Evolutionary conservation across 2,113 vertebrate genomes (phyloP).

Genomic region (Lutjanus erythropterus): DNA sequence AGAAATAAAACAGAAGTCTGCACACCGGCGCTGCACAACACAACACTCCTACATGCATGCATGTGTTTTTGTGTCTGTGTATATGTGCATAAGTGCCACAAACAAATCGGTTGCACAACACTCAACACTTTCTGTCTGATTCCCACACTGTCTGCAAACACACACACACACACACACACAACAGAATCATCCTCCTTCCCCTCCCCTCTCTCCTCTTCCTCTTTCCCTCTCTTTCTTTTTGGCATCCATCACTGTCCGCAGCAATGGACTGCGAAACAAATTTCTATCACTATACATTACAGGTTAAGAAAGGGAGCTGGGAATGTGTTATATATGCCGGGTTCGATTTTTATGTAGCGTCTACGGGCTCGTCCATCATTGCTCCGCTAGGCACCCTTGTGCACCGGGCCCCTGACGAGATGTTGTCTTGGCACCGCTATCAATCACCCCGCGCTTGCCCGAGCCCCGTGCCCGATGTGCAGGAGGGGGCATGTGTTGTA

Average conservation of each 20-base stretch:
- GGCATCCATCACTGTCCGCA: slow-evolving; percentile 79
- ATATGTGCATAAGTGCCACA: background rate
- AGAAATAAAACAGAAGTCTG: background rate
- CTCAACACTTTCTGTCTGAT: background rate
- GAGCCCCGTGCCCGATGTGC: slow-evolving; percentile 56
- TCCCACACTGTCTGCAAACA: slow-evolving; percentile 16
- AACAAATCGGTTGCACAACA: slow-evolving; percentile 2
- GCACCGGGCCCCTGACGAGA: slow-evolving; percentile 70
- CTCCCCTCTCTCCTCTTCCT: slow-evolving; percentile 25
- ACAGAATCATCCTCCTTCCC: background rate
- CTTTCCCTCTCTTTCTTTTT: slow-evolving; percentile 58
- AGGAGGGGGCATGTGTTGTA: slow-evolving; percentile 64
- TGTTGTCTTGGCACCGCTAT: slow-evolving; percentile 77
- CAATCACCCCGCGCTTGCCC: slow-evolving; percentile 73
- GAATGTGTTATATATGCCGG: slow-evolving; percentile 75
- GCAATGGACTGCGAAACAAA: slow-evolving; percentile 78
- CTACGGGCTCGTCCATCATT: slow-evolving; percentile 79
- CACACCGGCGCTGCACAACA: background rate
- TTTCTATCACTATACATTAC: slow-evolving; percentile 82
- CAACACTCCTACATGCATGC: background rate
- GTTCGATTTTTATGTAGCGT: slow-evolving; percentile 80
- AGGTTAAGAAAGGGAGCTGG: slow-evolving; percentile 79
- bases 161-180: slow-evolving; percentile 17
- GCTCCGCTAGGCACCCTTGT: slow-evolving; percentile 68
- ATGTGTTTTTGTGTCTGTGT: background rate